Conservation (phyloP, 2,797 vertebrate species). For the Lutjanus argentimaculatus region DNA sequence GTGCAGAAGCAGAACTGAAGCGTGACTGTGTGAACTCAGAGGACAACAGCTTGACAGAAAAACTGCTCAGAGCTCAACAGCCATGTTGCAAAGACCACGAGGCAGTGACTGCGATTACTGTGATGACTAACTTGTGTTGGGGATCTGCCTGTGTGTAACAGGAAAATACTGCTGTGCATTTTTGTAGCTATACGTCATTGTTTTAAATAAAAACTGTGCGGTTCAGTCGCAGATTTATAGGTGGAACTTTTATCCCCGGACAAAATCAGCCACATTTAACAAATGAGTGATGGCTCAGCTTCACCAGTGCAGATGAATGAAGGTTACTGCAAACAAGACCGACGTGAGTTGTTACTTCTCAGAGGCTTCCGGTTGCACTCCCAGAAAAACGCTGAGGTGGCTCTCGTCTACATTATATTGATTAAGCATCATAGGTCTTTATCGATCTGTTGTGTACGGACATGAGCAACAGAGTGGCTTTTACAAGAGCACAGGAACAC, state of each 20-base stretch:
- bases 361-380: conserved; percentile 11
- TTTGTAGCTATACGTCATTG: background rate
- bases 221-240: background rate
- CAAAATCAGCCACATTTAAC: background rate
- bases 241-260: background rate
- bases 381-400: conserved; percentile 59
- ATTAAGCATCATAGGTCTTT: conserved; percentile 74
- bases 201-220: background rate
- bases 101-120: background rate
- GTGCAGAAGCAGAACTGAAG: background rate
- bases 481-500: conserved; percentile 27
- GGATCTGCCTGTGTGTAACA: background rate
- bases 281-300: background rate
- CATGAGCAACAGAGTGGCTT: conserved; percentile 30
- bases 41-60: background rate
- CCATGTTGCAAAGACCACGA: background rate
- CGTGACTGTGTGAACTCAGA: background rate
- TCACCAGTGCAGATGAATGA: conserved; percentile 13
- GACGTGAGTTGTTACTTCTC: conserved; percentile 28
- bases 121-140: conserved; percentile 12
- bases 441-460: conserved; percentile 61
- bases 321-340: conserved; percentile 17
- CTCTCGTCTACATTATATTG: conserved; percentile 67
- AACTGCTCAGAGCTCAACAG: background rate
- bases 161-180: background rate